phyloP scores from a whole-genome alignment of 2,113 vertebrate genomes.

The Gavia stellata region DNA sequence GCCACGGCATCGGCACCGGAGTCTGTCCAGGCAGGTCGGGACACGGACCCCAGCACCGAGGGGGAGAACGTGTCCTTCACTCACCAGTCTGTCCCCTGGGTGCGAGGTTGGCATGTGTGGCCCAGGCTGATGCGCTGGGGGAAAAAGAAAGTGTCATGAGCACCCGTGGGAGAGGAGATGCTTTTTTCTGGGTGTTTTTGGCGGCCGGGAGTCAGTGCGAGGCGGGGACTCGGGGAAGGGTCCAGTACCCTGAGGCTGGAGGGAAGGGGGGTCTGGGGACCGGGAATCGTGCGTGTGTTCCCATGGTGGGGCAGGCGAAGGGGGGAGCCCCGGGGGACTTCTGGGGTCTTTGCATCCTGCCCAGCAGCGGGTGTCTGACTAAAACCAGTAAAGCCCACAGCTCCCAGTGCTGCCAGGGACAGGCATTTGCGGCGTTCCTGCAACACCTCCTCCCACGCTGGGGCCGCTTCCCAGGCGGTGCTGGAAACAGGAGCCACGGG shows the following conservation, averaged over 20 bases:
- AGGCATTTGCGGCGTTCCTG: neutral
- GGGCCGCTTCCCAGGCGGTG: neutral
- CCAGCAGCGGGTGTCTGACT: neutral
- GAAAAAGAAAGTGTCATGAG: neutral
- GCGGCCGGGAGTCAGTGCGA: neutral
- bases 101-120: fast-evolving
- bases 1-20: fast-evolving
- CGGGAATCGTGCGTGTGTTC: neutral
- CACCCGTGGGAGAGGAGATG: neutral
- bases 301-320: neutral
- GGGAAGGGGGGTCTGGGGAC: fast-evolving
- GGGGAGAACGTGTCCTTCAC: neutral
- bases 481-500: neutral
- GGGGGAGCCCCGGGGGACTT: neutral
- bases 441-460: neutral
- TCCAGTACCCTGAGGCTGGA: fast-evolving
- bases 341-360: neutral
- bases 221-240: neutral
- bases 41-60: fast-evolving
- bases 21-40: neutral
- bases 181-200: neutral
- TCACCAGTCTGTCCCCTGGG: neutral
- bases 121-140: neutral
- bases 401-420: neutral
- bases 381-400: neutral